phyloP scores from a whole-genome alignment of 2,113 vertebrate species.

The Malaclemys terrapin region DNA sequence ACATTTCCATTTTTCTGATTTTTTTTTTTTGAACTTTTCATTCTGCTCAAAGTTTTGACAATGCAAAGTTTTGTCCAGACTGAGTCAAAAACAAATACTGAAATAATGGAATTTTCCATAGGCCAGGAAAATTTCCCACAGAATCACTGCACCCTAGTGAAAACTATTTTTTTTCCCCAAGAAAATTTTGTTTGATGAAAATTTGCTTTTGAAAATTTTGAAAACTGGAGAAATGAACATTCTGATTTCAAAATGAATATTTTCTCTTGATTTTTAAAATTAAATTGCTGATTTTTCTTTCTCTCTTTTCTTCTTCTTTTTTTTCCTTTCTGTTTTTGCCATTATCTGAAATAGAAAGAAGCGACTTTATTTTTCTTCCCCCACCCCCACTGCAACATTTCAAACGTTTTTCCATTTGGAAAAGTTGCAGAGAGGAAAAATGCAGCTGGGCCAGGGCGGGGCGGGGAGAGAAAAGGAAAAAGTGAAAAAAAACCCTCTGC shows the following conservation, averaged over 20 bases:
- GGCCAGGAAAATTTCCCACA: background rate
- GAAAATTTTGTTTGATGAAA: background rate
- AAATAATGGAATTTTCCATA: background rate
- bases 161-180: background rate
- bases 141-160: background rate
- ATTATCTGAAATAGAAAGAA: background rate
- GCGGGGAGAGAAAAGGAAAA: background rate
- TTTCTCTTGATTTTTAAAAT: background rate
- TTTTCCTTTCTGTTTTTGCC: background rate
- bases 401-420: background rate
- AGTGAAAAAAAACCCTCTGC: background rate
- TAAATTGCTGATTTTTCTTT: background rate
- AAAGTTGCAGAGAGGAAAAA: background rate
- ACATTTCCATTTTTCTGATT: background rate
- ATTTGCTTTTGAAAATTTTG: background rate
- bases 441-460: rapidly evolving
- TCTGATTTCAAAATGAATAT: background rate
- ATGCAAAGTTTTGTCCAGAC: background rate
- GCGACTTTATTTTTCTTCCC: background rate
- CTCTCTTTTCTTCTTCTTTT: background rate
- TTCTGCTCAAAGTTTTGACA: background rate
- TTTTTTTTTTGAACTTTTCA: background rate
- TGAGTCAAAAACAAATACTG: background rate
- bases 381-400: no score
- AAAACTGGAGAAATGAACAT: background rate